Base-by-base conservation (phyloP, 2,113 vertebrate species). In the Dromaius novaehollandiae region DNA sequence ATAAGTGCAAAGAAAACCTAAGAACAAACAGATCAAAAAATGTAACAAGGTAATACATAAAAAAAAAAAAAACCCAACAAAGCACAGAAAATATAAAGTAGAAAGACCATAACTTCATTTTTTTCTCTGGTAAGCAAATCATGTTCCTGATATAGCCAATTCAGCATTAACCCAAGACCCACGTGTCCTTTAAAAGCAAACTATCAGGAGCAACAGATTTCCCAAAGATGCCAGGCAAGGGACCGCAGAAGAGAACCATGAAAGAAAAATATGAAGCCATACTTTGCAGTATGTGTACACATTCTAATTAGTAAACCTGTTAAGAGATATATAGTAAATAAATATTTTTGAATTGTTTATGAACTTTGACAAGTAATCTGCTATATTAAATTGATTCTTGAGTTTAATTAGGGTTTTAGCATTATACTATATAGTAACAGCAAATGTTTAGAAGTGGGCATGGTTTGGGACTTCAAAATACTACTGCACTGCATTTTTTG, bases 1-100 rank as follows among this genome's bases (percentile, higher is more conserved):
- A 99, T 99, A 96, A 99, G 99, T 40, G 99, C 99, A 98, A 99
- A 99, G 93, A 99, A 99, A 82, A 99, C 98, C 99, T 99, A 94
- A 6, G 92, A 21, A 78, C 63, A 88, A 46, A 85, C 28, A 95
- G 89, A 93, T 18, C 24, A 84, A 93, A 78, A 21, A 46, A 80
- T 25, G 88, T 1, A 73, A 38, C 6, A 46, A 36, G 22, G 12
- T 3, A 25, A 1, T 55, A 4, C 2, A 38, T 17, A 25, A 19
- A 61, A 28, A 92, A 48, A 19, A 40, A 70, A 71, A 38, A 38
- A 38, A 38, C n/a, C n/a, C 7, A 68, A 44, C 3, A 76, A 17
- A 12, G 26, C 24, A 51, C 2, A 58, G 36, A 55, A 90, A 76
- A 69, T 25, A 3, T 40, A 7, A 32, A 53, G n/a, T 9, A 26